A percentile compares a stretch with the other conserved stretches of the same genome.
phyloP scores from a whole-genome alignment of 2,797 vertebrate species.

The Hippopotamyrus pictus region DNA sequence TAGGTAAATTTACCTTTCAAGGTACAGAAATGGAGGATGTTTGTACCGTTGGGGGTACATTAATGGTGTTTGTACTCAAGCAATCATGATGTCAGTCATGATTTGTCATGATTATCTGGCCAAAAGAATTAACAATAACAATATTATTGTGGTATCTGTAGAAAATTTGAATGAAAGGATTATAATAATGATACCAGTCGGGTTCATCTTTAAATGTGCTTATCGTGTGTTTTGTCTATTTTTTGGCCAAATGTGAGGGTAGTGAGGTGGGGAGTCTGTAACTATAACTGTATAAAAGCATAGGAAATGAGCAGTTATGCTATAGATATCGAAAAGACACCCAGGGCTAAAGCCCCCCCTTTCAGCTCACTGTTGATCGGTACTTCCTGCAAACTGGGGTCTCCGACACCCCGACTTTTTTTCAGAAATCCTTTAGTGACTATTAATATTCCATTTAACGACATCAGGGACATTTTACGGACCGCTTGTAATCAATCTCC shows the following conservation, averaged over 20 bases:
- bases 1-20: not conserved
- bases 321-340: not conserved
- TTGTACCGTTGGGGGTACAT: not conserved
- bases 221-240: not conserved
- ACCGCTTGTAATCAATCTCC: not conserved
- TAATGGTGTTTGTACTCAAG: not conserved
- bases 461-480: not conserved
- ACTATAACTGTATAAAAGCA: not conserved
- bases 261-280: not conserved
- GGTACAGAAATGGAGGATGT: not conserved
- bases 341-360: not conserved
- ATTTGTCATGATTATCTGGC: not conserved
- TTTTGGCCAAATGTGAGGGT: not conserved
- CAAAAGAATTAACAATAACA: not conserved
- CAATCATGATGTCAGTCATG: no score
- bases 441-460: not conserved
- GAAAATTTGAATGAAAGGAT: not conserved
- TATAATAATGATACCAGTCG: not conserved
- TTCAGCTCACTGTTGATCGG: not conserved
- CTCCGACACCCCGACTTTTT: not conserved
- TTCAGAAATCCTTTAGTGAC: not conserved
- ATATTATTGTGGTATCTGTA: not conserved
- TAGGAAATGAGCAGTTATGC: not conserved
- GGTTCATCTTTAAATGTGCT: not conserved
- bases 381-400: not conserved